Conservation (phyloP, 2,113 vertebrate species). For the Ophthalmolycus amberensis region DNA sequence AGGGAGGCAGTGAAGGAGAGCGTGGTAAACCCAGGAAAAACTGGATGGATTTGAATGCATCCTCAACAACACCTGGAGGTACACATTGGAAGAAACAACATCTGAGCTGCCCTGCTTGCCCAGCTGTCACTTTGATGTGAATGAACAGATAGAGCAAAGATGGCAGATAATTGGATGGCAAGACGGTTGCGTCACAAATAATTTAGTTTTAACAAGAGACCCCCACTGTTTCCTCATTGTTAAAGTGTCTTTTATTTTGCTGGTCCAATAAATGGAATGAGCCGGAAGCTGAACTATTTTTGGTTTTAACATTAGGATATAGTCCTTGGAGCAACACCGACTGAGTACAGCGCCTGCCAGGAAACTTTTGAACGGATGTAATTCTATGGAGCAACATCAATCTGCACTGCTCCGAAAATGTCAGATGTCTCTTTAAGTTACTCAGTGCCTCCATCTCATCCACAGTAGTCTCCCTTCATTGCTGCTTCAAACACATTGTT, state of each 20-base stretch:
- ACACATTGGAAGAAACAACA: not conserved
- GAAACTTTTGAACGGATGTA: not conserved
- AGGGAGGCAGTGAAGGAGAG: not conserved
- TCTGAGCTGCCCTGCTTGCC: not conserved
- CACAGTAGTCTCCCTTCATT: not conserved
- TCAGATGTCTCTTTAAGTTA: not conserved
- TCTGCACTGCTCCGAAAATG: not conserved
- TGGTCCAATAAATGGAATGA: not conserved
- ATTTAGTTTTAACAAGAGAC: slow-evolving; percentile 35
- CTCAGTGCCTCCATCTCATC: not conserved
- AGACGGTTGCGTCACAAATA: not conserved
- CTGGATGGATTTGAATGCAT: not conserved
- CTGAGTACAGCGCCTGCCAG: not conserved
- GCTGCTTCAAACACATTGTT: not conserved
- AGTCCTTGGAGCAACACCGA: not conserved
- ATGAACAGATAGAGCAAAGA: slow-evolving; percentile 13
- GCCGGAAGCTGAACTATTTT: slow-evolving; percentile 12
- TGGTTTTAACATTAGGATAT: not conserved
- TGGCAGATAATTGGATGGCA: slow-evolving; percentile 6
- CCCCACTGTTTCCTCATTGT: slow-evolving; percentile 41
- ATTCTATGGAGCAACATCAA: not conserved
- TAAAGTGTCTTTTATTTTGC: slow-evolving; percentile 30
- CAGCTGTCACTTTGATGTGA: slow-evolving; percentile 14
- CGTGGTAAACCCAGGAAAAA: not conserved
- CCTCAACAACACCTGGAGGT: not conserved